Base-by-base conservation (phyloP, 2,113 vertebrate species). In the Chaetodon auriga region DNA sequence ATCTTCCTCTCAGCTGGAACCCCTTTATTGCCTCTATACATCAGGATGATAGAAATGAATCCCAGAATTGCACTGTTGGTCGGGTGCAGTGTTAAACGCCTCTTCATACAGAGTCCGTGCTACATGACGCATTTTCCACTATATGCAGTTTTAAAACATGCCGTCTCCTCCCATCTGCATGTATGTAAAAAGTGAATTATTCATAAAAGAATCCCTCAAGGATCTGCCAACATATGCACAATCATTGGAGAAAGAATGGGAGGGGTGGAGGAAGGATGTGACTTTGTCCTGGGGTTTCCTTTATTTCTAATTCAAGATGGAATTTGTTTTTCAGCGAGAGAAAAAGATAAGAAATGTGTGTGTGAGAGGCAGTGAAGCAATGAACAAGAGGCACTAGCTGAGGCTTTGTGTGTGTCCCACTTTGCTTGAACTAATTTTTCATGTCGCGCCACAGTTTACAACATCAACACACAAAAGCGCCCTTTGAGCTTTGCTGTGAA, bases 361-460 rank as follows among this genome's bases (percentile, higher is more conserved):
- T 36, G 36, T 21, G 54, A 83, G 69, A 84, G 68, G 76, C 79
- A 54, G 69, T 71, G 63, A 83, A 80, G 83, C 82, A 64, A 41
- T 63, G 69, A 83, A 74, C 65, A 49, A 80, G 68, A 68, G 62
- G 73, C 68, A 35, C 25, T 43, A 58, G 75, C 73, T 55, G 68
- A 83, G 73, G 49, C 78, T 89, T 86, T 83, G 70, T 85, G 79
- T 74, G 77, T 90, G 90, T 92, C 88, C 92, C 90, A 92, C 84
- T 93, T 93, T 86, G 80, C 82, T 75, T 81, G 54, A 81, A 85
- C 84, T 68, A 72, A 89, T 91, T 92, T 87, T 86, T 92, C 81
- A 87, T 85, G 83, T 92, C 49, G 23, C 25, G 1, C 62, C 30
- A 70, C 78, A 81, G 81, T 92, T 91, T 78, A 91, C 70, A 84